Evolutionary conservation across 2,888 invertebrate genomes (phyloP).

Genomic region (Eupeodes latifasciatus): DNA sequence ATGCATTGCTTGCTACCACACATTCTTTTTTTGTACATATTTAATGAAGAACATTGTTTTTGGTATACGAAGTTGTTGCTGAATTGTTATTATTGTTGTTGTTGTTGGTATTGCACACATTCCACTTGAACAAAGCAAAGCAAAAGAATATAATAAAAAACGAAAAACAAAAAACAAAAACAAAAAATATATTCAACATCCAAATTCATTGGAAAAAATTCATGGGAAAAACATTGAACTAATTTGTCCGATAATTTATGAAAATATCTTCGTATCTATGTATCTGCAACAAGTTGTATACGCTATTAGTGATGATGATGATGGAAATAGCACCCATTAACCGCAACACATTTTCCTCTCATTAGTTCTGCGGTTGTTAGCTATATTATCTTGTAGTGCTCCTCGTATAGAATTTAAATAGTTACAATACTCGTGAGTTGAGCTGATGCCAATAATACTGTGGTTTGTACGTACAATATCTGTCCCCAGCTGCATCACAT

Average conservation of each 20-base stretch:
- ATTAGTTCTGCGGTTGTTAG: slow-evolving; percentile 49
- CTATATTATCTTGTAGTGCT: neutral
- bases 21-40: slow-evolving; percentile 50
- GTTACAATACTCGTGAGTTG: neutral
- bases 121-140: slow-evolving; percentile 29
- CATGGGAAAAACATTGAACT: slow-evolving; percentile 76
- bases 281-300: neutral
- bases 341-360: slow-evolving; percentile 69
- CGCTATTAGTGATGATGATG: too few species aligned
- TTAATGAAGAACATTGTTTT: slow-evolving; percentile 72
- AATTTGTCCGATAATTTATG: slow-evolving; percentile 74
- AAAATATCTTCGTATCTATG: slow-evolving; percentile 73
- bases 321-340: slow-evolving; percentile 66
- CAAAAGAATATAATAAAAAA: slow-evolving; percentile 6
- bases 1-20: slow-evolving; percentile 34
- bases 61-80: slow-evolving; percentile 42
- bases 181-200: slow-evolving; percentile 39
- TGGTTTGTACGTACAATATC: neutral
- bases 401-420: neutral
- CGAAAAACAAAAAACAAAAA: slow-evolving; percentile 8
- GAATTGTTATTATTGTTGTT: slow-evolving; percentile 21
- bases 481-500: slow-evolving; percentile 1
- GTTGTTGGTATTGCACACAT: slow-evolving; percentile 42
- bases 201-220: slow-evolving; percentile 70
- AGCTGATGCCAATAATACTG: neutral